These are phyloP conservation scores for Prolemur simus DNA, from an alignment of 2,113 vertebrate genomes.

Conservation along the genomic window DNA sequence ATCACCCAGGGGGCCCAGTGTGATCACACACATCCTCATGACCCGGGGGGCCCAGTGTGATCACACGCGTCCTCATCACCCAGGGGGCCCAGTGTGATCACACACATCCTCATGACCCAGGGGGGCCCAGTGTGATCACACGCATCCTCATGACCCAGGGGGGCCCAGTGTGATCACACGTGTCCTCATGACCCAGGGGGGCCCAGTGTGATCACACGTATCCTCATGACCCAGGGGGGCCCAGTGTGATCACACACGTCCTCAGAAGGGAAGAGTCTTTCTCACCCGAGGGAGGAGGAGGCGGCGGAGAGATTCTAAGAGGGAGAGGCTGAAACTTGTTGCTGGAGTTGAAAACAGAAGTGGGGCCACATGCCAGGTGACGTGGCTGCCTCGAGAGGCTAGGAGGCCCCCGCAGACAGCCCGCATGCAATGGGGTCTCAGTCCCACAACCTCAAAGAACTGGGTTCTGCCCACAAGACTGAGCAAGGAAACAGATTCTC, in stretches of 20 bases:
- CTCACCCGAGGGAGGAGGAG: background rate
- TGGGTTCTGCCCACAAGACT: background rate
- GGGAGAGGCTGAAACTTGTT: fast-evolving
- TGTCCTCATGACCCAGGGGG: too few relatives aligned
- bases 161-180: too few relatives aligned
- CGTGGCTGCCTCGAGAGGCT: background rate
- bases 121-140: too few relatives aligned
- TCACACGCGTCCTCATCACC: too few relatives aligned
- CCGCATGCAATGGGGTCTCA: too few relatives aligned
- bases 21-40: fast-evolving
- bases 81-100: too few relatives aligned
- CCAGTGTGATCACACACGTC: fast-evolving
- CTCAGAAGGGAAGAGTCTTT: background rate
- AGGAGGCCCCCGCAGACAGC: background rate
- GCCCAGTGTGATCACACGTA: too few relatives aligned
- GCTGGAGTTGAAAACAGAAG: background rate
- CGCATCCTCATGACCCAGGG: too few relatives aligned
- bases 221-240: too few relatives aligned
- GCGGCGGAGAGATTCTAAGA: background rate
- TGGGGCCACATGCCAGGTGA: background rate
- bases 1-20: fast-evolving
- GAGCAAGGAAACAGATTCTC: background rate
- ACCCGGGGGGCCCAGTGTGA: too few relatives aligned
- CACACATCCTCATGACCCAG: too few relatives aligned
- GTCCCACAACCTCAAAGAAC: background rate